phyloP scores from a whole-genome alignment of 2,888 invertebrate species.

The Brenthis hecate region DNA sequence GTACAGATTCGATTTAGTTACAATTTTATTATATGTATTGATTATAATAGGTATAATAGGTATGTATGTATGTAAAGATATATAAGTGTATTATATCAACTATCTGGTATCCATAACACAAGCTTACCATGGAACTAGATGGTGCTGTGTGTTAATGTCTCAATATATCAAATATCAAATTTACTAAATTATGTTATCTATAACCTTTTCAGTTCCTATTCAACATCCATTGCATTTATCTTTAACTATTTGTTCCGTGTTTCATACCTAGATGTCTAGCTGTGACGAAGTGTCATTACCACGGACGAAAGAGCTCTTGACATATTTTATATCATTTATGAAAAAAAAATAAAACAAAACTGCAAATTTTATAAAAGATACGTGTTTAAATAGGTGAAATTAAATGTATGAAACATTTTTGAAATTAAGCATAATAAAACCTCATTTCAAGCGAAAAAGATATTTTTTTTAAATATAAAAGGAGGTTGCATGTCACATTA shows the following conservation, averaged over 20 bases:
- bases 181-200: too few relatives aligned
- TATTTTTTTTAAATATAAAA: background rate
- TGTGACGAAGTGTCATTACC: constrained; percentile 36
- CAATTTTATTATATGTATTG: too few relatives aligned
- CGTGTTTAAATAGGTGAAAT: constrained; percentile 6
- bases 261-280: constrained; percentile 32
- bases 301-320: constrained; percentile 34
- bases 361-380: constrained; percentile 22
- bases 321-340: constrained; percentile 40
- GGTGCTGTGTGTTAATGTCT: too few relatives aligned
- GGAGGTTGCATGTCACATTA: background rate
- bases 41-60: too few relatives aligned
- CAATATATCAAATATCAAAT: too few relatives aligned
- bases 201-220: background rate
- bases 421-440: constrained; percentile 7
- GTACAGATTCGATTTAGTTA: too few relatives aligned
- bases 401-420: constrained; percentile 5
- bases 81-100: too few relatives aligned
- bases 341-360: constrained; percentile 30
- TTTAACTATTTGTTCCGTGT: constrained; percentile 9
- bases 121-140: too few relatives aligned
- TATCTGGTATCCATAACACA: too few relatives aligned
- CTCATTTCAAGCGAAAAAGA: background rate
- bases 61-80: too few relatives aligned
- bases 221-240: constrained; percentile 3